Evolutionary conservation across 1,140 invertebrate species (phyloP).

Genomic region (Macrobrachium rosenbergii): DNA sequence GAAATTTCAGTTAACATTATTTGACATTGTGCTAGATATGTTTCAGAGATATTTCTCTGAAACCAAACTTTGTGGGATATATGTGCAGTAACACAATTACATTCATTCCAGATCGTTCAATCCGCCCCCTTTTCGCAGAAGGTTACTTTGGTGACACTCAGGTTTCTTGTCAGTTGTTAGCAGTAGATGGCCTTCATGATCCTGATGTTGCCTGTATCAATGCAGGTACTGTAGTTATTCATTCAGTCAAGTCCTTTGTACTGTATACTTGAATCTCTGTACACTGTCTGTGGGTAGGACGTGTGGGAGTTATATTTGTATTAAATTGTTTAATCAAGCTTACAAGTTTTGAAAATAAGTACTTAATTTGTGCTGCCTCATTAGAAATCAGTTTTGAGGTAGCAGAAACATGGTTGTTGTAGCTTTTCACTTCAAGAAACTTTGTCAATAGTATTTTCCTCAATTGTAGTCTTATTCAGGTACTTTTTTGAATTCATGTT

Average conservation of each 20-base stretch:
- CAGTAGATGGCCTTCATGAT: constrained; percentile 89
- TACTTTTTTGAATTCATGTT: too few species aligned
- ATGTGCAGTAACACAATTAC: background rate
- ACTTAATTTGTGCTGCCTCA: background rate
- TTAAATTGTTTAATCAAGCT: too few species aligned
- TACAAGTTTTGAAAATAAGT: constrained; percentile 65
- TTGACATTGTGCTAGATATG: too few species aligned
- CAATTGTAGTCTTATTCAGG: too few species aligned
- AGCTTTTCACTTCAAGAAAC: background rate
- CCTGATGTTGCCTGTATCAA: constrained; percentile 95
- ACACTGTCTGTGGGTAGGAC: too few species aligned
- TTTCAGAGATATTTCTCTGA: background rate
- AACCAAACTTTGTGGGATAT: background rate
- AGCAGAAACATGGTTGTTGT: too few species aligned
- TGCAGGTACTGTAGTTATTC: constrained; percentile 74
- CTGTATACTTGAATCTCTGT: too few species aligned
- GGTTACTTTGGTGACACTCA: constrained; percentile 70
- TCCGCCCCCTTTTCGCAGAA: constrained; percentile 88
- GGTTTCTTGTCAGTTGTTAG: constrained; percentile 92
- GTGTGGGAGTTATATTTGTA: too few species aligned
- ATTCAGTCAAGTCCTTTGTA: background rate
- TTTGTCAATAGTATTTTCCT: background rate
- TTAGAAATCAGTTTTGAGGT: background rate
- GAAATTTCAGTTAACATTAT: too few species aligned
- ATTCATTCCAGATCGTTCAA: constrained; percentile 80